phyloP scores from a whole-genome alignment of 2,113 vertebrate species.

The Sorex araneus region DNA sequence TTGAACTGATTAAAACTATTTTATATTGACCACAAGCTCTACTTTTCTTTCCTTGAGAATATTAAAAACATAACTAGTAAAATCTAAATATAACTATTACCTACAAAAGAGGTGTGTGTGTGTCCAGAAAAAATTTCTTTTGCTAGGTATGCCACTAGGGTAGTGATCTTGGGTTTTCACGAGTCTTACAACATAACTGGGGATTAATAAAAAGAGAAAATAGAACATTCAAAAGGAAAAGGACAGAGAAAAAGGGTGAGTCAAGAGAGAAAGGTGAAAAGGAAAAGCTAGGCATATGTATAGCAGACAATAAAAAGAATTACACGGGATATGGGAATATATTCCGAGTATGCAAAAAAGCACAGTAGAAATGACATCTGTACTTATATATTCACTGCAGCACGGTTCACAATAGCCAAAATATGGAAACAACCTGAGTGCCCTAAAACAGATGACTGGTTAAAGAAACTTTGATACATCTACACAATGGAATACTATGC shows the following conservation, averaged over 20 bases:
- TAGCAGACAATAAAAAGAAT: background rate
- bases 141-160: background rate
- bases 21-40: constrained; percentile 12
- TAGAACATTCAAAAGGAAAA: background rate
- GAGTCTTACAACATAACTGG: background rate
- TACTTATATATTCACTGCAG: too few relatives aligned
- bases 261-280: background rate
- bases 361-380: too few relatives aligned
- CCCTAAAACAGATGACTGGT: too few relatives aligned
- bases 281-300: background rate
- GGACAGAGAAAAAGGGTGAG: background rate
- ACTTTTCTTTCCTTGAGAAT: background rate
- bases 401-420: too few relatives aligned
- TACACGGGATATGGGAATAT: too few relatives aligned
- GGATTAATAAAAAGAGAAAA: constrained; percentile 35
- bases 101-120: background rate
- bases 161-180: background rate
- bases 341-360: too few relatives aligned
- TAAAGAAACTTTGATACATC: too few relatives aligned
- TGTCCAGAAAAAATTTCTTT: background rate
- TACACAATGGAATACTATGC: too few relatives aligned
- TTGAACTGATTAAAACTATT: constrained; percentile 9
- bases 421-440: too few relatives aligned
- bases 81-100: background rate
- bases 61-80: constrained; percentile 30